Evolutionary conservation across 2,113 vertebrate genomes (phyloP).

Genomic region (Campylomormyrus tamandua): DNA sequence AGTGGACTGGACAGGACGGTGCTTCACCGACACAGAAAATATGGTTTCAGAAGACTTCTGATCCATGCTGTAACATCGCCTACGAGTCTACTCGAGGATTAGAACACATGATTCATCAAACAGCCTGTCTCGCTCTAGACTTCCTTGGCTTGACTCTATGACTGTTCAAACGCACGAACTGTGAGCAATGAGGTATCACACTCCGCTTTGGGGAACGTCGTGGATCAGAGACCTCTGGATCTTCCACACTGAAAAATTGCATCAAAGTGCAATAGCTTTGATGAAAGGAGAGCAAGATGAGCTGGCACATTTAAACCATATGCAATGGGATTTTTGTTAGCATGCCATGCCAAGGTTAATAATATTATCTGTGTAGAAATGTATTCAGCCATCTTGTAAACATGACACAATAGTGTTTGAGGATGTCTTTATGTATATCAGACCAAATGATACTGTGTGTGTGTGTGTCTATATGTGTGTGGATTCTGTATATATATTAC

Average conservation of each 20-base stretch:
- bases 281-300: slow-evolving; percentile 24
- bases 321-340: background rate
- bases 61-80: background rate
- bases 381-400: background rate
- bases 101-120: background rate
- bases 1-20: background rate
- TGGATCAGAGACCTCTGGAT: background rate
- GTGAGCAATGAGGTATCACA: background rate
- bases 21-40: background rate
- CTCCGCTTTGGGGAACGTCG: background rate
- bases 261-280: slow-evolving; percentile 28
- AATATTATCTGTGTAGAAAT: background rate
- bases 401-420: background rate
- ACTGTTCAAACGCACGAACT: background rate
- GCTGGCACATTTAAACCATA: background rate
- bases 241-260: slow-evolving; percentile 6
- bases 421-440: background rate
- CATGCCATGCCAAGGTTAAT: background rate
- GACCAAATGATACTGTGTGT: background rate
- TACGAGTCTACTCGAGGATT: background rate
- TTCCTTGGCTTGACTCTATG: background rate
- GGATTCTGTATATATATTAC: background rate
- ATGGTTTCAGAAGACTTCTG: background rate
- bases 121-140: background rate
- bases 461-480: background rate